These are phyloP conservation scores for Thymelicus lineola DNA, from an alignment of 2,888 invertebrate genomes.

Conservation along the genomic window DNA sequence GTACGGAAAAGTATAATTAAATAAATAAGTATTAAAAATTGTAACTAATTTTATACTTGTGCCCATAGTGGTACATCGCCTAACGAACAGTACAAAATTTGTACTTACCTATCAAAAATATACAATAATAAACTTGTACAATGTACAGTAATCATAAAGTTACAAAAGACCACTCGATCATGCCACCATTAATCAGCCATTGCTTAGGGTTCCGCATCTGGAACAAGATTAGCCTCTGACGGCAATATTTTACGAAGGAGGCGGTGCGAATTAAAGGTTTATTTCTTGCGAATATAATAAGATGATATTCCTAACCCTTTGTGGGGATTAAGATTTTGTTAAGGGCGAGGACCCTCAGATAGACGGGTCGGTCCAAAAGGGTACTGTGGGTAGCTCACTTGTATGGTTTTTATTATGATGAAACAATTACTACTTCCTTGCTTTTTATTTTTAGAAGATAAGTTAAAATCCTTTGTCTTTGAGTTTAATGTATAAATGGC, in stretches of 20 bases:
- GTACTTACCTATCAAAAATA: neutral
- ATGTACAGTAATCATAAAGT: slow-evolving; percentile 8
- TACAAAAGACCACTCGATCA: slow-evolving; percentile 44
- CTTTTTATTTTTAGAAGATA: neutral
- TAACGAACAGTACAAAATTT: neutral
- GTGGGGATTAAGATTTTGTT: slow-evolving; percentile 85
- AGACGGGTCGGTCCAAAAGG: slow-evolving; percentile 67
- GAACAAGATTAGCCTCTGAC: slow-evolving; percentile 45
- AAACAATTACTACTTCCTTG: slow-evolving; percentile 51
- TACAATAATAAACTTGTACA: neutral
- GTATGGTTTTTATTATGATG: slow-evolving; percentile 76
- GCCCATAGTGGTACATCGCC: too few relatives aligned
- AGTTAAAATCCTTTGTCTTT: too few relatives aligned
- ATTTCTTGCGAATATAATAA: slow-evolving; percentile 81
- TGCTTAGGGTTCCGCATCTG: slow-evolving; percentile 46
- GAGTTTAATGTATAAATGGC: too few relatives aligned
- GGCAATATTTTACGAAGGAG: slow-evolving; percentile 67
- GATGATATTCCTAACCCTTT: slow-evolving; percentile 84
- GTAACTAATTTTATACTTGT: too few relatives aligned
- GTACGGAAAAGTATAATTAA: too few relatives aligned
- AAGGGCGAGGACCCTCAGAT: slow-evolving; percentile 75
- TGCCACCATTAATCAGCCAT: slow-evolving; percentile 36
- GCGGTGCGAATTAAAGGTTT: slow-evolving; percentile 72
- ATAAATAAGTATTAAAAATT: too few relatives aligned
- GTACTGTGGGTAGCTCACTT: slow-evolving; percentile 59